Conservation (phyloP, 1,140 invertebrate genomes). For the Pygmarrhopalites habei region DNA sequence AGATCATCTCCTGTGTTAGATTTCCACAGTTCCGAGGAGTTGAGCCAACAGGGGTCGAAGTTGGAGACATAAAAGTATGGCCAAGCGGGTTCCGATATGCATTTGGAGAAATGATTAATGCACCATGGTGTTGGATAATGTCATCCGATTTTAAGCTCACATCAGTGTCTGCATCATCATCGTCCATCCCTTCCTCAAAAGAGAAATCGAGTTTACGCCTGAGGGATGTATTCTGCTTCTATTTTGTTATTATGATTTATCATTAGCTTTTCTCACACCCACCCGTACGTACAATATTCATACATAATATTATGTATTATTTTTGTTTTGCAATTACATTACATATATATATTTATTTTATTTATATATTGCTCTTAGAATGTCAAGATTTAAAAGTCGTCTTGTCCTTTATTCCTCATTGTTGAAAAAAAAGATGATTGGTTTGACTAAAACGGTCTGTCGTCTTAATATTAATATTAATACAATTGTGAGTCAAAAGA, state of each 20-base stretch:
- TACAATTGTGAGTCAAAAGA: too few species aligned
- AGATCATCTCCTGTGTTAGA: too few species aligned
- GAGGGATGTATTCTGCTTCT: background rate
- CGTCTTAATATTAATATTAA: too few species aligned
- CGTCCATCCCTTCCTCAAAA: background rate
- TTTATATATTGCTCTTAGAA: background rate
- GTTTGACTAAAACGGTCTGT: too few species aligned
- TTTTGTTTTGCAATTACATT: background rate
- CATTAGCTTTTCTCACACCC: background rate
- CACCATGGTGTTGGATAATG: background rate
- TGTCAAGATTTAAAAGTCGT: background rate
- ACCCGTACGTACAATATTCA: background rate
- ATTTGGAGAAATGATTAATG: constrained; percentile 1
- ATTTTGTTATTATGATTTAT: background rate
- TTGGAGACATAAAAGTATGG: background rate
- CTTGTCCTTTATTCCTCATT: background rate
- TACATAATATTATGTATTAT: background rate
- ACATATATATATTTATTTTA: background rate
- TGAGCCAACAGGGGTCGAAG: background rate
- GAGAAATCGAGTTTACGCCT: background rate
- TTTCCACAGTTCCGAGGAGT: too few species aligned
- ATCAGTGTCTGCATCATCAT: background rate
- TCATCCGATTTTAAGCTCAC: background rate
- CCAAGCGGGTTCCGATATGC: background rate
- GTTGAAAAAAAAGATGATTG: too few species aligned